Base-by-base conservation (phyloP, 2,888 invertebrate species). In the Torymus auratus region DNA sequence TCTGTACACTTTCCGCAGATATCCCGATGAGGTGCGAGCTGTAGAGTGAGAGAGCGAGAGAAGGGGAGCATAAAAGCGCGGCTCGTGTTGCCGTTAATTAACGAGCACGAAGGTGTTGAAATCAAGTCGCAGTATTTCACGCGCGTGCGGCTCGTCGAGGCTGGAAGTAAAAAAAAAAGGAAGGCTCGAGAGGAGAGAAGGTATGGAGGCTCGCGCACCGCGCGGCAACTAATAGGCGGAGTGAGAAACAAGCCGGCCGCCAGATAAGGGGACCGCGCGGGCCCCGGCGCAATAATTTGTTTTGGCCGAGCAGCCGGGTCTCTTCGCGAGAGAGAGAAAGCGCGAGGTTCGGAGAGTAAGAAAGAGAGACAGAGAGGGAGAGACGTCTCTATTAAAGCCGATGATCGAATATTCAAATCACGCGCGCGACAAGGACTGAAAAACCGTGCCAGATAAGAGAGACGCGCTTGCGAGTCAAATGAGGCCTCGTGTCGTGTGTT, bases 61-160 rank as follows among this genome's bases (percentile, higher is more conserved):
- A n/a, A 28, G 55, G 50, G 61, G 41, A 50, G 75, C 76, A 73
- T 73, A 67, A 81, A 81, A 74, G 74, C 53, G 56, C 60, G 72
- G 60, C 73, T 75, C 77, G 72, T 78, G 75, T 79, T 64, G 75
- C 65, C 75, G 85, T 87, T 88, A 89, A 89, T 89, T 89, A 89
- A 89, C 88, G 88, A 88, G 85, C 84, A 71, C 85, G 77, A 83
- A 88, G 87, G 86, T 87, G 88, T 87, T 87, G 87, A 89, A 89
- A 88, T 88, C 88, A 86, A 89, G 86, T 89, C 85, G 88, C 87
- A 86, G 87, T 90, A 89, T 89, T 89, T 89, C 87, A 89, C 87
- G 76, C 69, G 83, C 60, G 28, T 82, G 81, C 82, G 83, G 80
- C 71, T 41, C 41, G 41, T 41, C 41, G 41, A 41, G 41, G 41